phyloP scores from a whole-genome alignment of 2,113 vertebrate species.

The Dolichotis patagonum region DNA sequence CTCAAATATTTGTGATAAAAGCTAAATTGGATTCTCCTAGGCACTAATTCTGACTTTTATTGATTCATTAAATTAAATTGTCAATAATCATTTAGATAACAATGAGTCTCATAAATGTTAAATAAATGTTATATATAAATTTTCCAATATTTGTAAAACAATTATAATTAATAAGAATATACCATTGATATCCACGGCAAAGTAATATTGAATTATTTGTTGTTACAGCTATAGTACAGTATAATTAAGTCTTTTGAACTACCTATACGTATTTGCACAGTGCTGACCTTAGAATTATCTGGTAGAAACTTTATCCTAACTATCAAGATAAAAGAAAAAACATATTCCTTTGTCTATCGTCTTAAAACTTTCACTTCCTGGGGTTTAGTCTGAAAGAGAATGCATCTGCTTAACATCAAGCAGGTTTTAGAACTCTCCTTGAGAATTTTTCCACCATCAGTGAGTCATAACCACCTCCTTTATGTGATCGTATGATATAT shows the following conservation, averaged over 20 bases:
- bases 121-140: conserved; percentile 3
- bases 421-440: conserved; percentile 82
- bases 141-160: conserved; percentile 55
- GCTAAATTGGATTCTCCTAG: conserved; percentile 52
- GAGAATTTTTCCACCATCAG: conserved; percentile 73
- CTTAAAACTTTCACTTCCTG: conserved; percentile 76
- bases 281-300: conserved; percentile 66
- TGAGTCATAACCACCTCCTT: conserved; percentile 72
- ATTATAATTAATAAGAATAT: conserved; percentile 44
- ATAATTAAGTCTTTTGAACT: conserved; percentile 57
- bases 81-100: conserved; percentile 52
- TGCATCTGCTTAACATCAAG: conserved; percentile 82
- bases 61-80: conserved; percentile 63
- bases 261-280: conserved; percentile 68
- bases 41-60: conserved; percentile 23
- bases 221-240: neutral
- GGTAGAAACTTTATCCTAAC: conserved; percentile 69
- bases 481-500: conserved; percentile 67
- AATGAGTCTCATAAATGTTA: conserved; percentile 15
- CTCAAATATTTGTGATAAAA: conserved; percentile 66
- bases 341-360: conserved; percentile 73
- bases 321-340: conserved; percentile 76
- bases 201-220: neutral
- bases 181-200: neutral
- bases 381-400: conserved; percentile 75